phyloP scores from a whole-genome alignment of 2,797 vertebrate species.

The Buphagus erythrorhynchus region DNA sequence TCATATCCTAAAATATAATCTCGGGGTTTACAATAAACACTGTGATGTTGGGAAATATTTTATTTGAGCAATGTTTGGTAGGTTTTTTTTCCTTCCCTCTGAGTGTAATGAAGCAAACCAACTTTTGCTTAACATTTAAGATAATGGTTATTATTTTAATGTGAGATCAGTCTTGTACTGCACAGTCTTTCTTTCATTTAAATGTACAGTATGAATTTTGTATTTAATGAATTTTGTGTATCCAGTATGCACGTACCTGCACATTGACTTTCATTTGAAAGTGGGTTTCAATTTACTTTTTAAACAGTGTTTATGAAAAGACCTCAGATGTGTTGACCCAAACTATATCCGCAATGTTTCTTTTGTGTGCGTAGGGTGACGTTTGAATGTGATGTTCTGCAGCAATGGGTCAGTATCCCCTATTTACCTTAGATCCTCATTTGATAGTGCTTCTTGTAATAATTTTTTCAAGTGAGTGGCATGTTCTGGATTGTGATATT shows the following conservation, averaged over 20 bases:
- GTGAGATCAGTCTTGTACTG: slow-evolving; percentile 85
- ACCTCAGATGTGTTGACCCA: slow-evolving; percentile 75
- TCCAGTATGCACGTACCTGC: slow-evolving; percentile 90
- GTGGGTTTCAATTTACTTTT: slow-evolving; percentile 82
- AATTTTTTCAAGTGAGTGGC: slow-evolving; percentile 86
- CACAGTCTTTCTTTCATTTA: slow-evolving; percentile 86
- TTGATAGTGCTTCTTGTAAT: slow-evolving; percentile 93
- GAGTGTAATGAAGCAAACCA: slow-evolving; percentile 52
- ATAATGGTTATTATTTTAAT: slow-evolving; percentile 67
- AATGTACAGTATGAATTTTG: slow-evolving; percentile 90
- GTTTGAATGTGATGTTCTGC: slow-evolving; percentile 89
- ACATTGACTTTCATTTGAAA: slow-evolving; percentile 82
- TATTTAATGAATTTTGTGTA: slow-evolving; percentile 88
- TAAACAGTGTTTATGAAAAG: slow-evolving; percentile 81
- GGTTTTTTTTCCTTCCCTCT: background rate
- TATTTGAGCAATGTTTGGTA: slow-evolving; percentile 70
- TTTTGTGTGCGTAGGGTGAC: slow-evolving; percentile 85
- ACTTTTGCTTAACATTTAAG: slow-evolving; percentile 69
- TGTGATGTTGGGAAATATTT: slow-evolving; percentile 90
- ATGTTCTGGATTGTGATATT: slow-evolving; percentile 85
- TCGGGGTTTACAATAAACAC: slow-evolving; percentile 93
- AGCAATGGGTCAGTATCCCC: slow-evolving; percentile 82
- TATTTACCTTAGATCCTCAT: slow-evolving; percentile 82
- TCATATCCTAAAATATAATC: slow-evolving; percentile 81
- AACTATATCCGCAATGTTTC: slow-evolving; percentile 82